Conservation (phyloP, 2,113 vertebrate genomes). For the Rhea pennata region DNA sequence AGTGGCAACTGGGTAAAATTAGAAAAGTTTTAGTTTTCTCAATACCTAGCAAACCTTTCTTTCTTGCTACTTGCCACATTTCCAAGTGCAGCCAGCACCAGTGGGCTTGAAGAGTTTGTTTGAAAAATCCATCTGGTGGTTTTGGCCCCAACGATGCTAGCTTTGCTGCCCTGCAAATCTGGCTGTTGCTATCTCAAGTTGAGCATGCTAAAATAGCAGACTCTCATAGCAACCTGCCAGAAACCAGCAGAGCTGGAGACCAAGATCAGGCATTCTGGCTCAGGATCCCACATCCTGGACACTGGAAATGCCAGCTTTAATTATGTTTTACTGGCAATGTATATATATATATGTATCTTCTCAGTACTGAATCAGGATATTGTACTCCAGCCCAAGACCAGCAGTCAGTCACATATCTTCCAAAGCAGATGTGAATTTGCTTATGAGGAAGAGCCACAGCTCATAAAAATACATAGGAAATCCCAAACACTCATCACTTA, state of each 20-base stretch:
- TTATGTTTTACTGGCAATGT: constrained; percentile 43
- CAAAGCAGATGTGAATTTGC: constrained; percentile 50
- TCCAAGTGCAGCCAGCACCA: neutral
- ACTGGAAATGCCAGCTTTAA: constrained; percentile 44
- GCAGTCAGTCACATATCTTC: neutral
- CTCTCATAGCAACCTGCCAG: constrained; percentile 19
- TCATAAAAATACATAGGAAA: constrained; percentile 52
- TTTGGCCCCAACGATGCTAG: constrained; percentile 25
- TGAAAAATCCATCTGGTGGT: constrained; percentile 54
- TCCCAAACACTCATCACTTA: constrained; percentile 13
- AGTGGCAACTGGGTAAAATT: neutral
- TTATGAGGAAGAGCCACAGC: constrained; percentile 12
- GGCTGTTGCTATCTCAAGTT: neutral
- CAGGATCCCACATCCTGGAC: neutral
- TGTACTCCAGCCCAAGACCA: neutral
- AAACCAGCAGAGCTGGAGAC: constrained; percentile 35
- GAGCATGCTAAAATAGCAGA: constrained; percentile 1
- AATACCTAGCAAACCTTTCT: neutral
- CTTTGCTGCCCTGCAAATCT: constrained; percentile 43
- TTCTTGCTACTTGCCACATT: neutral
- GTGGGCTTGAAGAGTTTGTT: neutral
- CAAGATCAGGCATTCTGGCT: constrained; percentile 28
- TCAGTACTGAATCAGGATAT: neutral
- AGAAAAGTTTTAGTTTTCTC: neutral
- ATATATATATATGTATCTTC: neutral